phyloP scores from a whole-genome alignment of 30 jellyfish, hydroid and myxozoan species.

The Mastigias papua region DNA sequence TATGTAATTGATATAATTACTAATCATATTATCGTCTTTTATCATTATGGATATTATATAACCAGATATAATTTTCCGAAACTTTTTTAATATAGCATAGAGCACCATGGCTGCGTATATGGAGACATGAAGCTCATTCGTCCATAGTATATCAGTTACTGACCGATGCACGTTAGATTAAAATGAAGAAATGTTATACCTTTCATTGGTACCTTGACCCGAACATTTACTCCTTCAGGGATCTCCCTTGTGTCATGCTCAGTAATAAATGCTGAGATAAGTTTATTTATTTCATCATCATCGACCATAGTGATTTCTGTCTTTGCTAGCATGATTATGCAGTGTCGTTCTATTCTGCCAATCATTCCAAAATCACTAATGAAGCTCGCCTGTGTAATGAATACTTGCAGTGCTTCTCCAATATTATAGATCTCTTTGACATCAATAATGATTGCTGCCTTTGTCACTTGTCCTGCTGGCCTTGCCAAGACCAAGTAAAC shows the following conservation, averaged over 20 bases:
- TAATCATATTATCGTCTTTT: too few species aligned
- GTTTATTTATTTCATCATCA: slow-evolving; percentile 31
- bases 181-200: background rate
- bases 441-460: slow-evolving; percentile 49
- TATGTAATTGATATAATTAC: too few species aligned
- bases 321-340: slow-evolving; percentile 62
- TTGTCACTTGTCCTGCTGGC: slow-evolving; percentile 47
- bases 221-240: slow-evolving; percentile 64
- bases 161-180: background rate
- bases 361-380: slow-evolving; percentile 67
- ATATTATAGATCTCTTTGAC: slow-evolving; percentile 40
- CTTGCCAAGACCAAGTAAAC: slow-evolving; percentile 56
- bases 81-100: too few species aligned
- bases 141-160: background rate
- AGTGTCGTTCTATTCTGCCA: slow-evolving; percentile 61
- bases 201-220: slow-evolving; percentile 71
- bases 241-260: slow-evolving; percentile 60
- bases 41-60: too few species aligned
- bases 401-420: slow-evolving; percentile 51
- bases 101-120: too few species aligned
- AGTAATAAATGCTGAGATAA: slow-evolving; percentile 31
- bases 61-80: too few species aligned
- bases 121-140: too few species aligned
- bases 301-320: slow-evolving; percentile 66
- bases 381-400: slow-evolving; percentile 42